Base-by-base conservation (phyloP, 2,888 invertebrate species). In the Rhamphomyia laevipes region DNA sequence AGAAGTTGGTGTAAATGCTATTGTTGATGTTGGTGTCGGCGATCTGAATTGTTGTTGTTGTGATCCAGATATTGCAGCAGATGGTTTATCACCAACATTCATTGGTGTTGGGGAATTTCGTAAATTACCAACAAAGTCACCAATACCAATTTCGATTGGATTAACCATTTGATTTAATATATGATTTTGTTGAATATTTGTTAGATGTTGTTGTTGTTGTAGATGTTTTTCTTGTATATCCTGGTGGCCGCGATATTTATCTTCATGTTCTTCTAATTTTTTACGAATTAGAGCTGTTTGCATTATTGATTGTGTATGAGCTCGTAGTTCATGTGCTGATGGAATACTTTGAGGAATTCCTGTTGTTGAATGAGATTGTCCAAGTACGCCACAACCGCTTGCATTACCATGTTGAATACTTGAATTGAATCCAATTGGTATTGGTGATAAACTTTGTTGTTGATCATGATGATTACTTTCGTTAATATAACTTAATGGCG, bases 1-100 rank as follows among this genome's bases (percentile, higher is more conserved):
- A 53, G 93, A 90, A 30, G 93, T 94, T 51, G 94, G 94, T 1
- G 92, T 94, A 72, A 94, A 93, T 18, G 90, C 85, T 58, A 88
- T 77, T 41, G 18, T 42, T 38, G 38, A 18, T 9, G 42, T 42
- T 13, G 86, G 86, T 27, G 81, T 80, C 12, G 81, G 81, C n/a
- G n/a, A n/a, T n/a, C n/a, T n/a, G 81, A 80, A 55, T 65, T 64
- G 23, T 48, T 63, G 66, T 10, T 60, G 57, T 11, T 46, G 41
- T 13, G 50, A 47, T 23, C 6, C 21, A 10, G 23, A 1, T 21
- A 10, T n/a, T 42, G 42, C 15, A n/a, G n/a, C 10, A n/a, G 5
- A 4, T 21, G 2, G 6, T 35, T 4, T 35, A 35, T n/a, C 4
- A 13, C 35, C 7, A 35, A 35, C 23, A 27, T 27, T 27, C 9